Evolutionary conservation across 2,797 vertebrate genomes (phyloP).

Genomic region (Kryptopterus vitreolus): DNA sequence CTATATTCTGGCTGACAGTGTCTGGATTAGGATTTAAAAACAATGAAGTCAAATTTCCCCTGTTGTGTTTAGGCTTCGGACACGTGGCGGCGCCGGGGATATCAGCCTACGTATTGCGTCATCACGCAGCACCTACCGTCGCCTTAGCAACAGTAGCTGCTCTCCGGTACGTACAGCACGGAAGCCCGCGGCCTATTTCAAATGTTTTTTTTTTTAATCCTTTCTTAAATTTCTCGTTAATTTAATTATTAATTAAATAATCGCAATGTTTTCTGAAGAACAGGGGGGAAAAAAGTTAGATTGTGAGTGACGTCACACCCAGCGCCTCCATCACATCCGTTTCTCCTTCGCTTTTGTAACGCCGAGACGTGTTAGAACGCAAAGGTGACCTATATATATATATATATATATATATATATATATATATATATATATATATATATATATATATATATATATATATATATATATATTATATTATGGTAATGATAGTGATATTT

Average conservation of each 20-base stretch:
- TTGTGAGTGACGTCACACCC: background rate
- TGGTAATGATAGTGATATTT: background rate
- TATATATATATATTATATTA: too few species aligned
- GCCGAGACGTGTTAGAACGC: background rate
- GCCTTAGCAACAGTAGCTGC: constrained; percentile 22
- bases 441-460: too few species aligned
- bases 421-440: too few species aligned
- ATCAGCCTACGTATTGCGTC: background rate
- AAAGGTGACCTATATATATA: background rate
- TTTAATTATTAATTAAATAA: too few species aligned
- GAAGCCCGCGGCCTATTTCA: background rate
- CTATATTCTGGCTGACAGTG: background rate
- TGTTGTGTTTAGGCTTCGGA: background rate
- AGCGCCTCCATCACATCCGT: background rate
- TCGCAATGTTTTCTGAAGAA: too few species aligned
- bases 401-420: too few species aligned
- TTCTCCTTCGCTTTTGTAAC: background rate
- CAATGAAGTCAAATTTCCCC: background rate
- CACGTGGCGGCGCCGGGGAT: background rate
- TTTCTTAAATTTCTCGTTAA: too few species aligned
- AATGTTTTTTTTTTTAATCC: background rate
- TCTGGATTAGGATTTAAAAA: too few species aligned
- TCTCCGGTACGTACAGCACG: background rate
- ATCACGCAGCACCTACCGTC: constrained; percentile 18
- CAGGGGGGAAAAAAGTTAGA: too few species aligned